Conservation (phyloP, 2,888 invertebrate genomes). For the Laspeyria flexula region DNA sequence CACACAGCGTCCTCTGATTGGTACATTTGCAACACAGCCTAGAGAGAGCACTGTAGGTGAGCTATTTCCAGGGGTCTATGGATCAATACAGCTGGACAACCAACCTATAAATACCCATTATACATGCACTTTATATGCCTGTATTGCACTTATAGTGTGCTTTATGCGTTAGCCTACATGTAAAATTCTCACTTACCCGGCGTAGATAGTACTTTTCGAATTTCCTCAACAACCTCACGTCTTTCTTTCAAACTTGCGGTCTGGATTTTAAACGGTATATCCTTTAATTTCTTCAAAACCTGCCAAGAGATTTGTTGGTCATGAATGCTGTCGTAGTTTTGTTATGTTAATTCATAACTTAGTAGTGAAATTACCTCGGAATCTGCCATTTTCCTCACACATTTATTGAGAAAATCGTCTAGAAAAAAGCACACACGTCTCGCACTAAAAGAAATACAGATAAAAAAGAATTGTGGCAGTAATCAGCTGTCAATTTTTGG, state of each 20-base stretch:
- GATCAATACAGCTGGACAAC: slow-evolving; percentile 49
- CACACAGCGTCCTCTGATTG: slow-evolving; percentile 22
- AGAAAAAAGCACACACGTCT: slow-evolving; percentile 64
- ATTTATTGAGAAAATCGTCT: slow-evolving; percentile 59
- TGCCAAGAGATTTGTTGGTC: slow-evolving; percentile 60
- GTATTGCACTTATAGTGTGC: slow-evolving; percentile 1
- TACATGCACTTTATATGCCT: not conserved
- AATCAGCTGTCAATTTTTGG: slow-evolving; percentile 35
- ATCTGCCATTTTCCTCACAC: slow-evolving; percentile 88
- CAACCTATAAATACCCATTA: slow-evolving; percentile 37
- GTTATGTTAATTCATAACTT: slow-evolving; percentile 5
- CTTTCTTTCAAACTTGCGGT: slow-evolving; percentile 90
- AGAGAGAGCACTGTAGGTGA: slow-evolving; percentile 24
- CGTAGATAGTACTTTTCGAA: slow-evolving; percentile 89
- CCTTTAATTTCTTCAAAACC: slow-evolving; percentile 89
- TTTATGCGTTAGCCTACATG: slow-evolving; percentile 11
- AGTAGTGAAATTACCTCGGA: slow-evolving; percentile 83
- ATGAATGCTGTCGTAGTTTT: slow-evolving; percentile 21
- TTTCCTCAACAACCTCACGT: slow-evolving; percentile 88
- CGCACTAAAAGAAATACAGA: slow-evolving; percentile 51
- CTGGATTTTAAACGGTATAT: slow-evolving; percentile 90
- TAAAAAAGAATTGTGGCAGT: slow-evolving; percentile 37
- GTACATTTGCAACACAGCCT: slow-evolving; percentile 18
- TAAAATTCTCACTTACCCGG: slow-evolving; percentile 86
- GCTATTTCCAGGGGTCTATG: slow-evolving; percentile 37